phyloP scores from a whole-genome alignment of 2,888 invertebrate species.

The Euzophera pinguis region DNA sequence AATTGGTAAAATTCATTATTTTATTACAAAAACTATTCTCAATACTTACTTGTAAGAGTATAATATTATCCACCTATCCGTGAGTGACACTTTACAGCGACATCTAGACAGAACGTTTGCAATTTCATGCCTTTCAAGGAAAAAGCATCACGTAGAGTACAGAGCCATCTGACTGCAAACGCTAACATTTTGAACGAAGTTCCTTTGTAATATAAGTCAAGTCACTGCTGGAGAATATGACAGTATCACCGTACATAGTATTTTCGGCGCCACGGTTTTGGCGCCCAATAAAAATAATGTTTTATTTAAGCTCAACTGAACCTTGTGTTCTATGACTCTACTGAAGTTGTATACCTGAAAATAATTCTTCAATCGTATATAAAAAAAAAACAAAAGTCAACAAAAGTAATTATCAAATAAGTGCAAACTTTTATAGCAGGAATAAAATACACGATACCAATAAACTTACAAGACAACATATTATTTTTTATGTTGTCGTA shows the following conservation, averaged over 20 bases:
- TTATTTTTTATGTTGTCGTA: constrained; percentile 12
- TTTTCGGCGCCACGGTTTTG: too few relatives aligned
- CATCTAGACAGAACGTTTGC: background rate
- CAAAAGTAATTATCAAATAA: background rate
- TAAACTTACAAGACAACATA: constrained; percentile 1
- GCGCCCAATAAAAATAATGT: too few relatives aligned
- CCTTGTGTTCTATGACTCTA: too few relatives aligned
- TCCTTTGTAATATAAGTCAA: too few relatives aligned
- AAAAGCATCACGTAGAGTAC: background rate
- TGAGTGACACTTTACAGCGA: background rate
- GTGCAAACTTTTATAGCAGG: constrained; percentile 2
- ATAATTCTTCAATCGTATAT: background rate
- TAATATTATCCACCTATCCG: background rate
- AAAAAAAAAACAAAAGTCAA: background rate
- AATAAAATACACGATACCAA: background rate
- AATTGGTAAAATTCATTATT: too few relatives aligned
- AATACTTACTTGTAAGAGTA: too few relatives aligned
- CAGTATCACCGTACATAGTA: too few relatives aligned
- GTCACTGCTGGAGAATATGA: too few relatives aligned
- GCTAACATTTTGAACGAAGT: background rate
- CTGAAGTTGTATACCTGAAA: too few relatives aligned
- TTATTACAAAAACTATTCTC: too few relatives aligned
- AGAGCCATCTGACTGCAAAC: background rate
- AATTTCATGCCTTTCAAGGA: background rate
- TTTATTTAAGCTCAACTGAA: too few relatives aligned